phyloP scores from a whole-genome alignment of 2,888 invertebrate genomes.

The Spilosoma lubricipeda region DNA sequence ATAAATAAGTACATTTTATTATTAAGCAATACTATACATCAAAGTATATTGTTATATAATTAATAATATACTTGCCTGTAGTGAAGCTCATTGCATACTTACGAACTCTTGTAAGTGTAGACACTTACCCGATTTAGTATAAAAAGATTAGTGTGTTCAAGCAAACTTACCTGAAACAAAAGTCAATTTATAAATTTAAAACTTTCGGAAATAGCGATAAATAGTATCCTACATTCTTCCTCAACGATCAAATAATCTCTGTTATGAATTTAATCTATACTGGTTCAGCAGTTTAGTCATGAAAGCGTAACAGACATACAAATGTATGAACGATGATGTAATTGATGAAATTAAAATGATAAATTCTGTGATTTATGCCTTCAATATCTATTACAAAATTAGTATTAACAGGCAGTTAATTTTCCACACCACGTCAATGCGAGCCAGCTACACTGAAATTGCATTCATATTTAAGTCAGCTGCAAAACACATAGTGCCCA shows the following conservation, averaged over 20 bases:
- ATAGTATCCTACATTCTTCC: too few species aligned
- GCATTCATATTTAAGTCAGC: constrained; percentile 21
- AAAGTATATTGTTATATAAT: too few species aligned
- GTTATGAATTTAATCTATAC: too few species aligned
- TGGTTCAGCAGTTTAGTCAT: too few species aligned
- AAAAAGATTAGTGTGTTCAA: constrained; percentile 16
- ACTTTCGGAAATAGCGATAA: too few species aligned
- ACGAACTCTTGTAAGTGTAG: constrained; percentile 6
- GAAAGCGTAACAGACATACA: too few species aligned
- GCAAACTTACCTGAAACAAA: constrained; percentile 60
- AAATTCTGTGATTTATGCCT: neutral
- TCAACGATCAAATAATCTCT: too few species aligned
- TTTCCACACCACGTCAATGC: neutral
- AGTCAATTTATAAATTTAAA: constrained; percentile 40
- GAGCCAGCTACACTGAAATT: constrained; percentile 6
- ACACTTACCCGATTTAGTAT: constrained; percentile 4
- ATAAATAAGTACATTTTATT: neutral
- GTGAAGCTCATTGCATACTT: neutral
- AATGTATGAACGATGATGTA: too few species aligned
- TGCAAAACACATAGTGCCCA: constrained; percentile 30
- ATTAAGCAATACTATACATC: neutral
- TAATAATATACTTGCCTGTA: too few species aligned
- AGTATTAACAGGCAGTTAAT: neutral
- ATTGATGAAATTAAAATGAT: too few species aligned
- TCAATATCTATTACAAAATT: neutral